phyloP scores from a whole-genome alignment of 1,140 invertebrate species.

The Lasioglossum baleicum region DNA sequence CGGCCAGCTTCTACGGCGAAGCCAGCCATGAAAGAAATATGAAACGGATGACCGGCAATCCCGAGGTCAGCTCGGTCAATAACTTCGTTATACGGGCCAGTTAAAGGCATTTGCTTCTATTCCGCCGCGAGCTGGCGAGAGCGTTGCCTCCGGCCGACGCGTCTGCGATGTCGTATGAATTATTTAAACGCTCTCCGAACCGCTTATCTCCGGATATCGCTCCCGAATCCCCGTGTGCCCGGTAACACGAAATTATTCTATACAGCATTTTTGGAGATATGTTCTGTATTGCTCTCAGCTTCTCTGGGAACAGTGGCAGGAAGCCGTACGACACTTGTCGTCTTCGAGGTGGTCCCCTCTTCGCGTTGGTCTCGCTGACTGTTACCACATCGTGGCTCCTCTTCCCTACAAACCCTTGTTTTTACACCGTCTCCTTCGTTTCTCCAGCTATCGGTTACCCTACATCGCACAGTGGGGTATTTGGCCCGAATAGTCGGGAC shows the following conservation, averaged over 20 bases:
- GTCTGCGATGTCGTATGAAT: slow-evolving; percentile 13
- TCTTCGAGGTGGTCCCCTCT: slow-evolving; percentile 52
- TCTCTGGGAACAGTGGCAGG: not conserved
- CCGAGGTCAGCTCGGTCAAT: slow-evolving; percentile 46
- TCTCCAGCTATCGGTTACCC: too few species aligned
- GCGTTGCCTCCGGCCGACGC: slow-evolving; percentile 1
- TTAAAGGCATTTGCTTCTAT: slow-evolving; percentile 43
- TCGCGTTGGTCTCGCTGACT: slow-evolving; percentile 45
- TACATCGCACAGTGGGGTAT: too few species aligned
- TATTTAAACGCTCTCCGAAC: slow-evolving; percentile 12
- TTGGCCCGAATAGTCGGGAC: too few species aligned
- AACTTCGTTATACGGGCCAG: slow-evolving; percentile 50
- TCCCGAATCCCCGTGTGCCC: too few species aligned
- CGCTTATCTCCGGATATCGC: not conserved
- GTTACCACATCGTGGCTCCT: too few species aligned
- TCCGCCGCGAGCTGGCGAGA: slow-evolving; percentile 6
- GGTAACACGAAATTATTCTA: too few species aligned
- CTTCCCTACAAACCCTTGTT: too few species aligned
- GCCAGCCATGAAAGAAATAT: slow-evolving; percentile 37
- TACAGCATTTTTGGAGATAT: too few species aligned
- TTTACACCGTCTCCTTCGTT: too few species aligned
- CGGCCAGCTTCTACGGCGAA: not conserved
- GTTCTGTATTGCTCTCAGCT: not conserved
- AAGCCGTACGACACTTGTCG: slow-evolving; percentile 9
- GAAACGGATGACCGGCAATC: slow-evolving; percentile 43